phyloP scores from a whole-genome alignment of 2,113 vertebrate genomes.

The Nettapus auritus region DNA sequence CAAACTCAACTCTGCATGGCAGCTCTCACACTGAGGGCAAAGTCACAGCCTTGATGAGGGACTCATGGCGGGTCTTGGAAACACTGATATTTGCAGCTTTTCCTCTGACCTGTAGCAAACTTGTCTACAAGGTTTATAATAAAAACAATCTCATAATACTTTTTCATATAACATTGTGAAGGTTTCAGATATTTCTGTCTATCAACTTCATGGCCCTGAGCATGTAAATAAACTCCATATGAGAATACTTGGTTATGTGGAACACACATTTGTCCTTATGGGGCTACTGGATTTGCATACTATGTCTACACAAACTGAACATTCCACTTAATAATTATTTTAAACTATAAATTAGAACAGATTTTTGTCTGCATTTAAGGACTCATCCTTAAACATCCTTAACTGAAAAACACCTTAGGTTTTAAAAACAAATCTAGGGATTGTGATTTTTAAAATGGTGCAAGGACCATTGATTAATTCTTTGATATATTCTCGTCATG shows the following conservation, averaged over 20 bases:
- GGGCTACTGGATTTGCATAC: background rate
- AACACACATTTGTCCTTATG: background rate
- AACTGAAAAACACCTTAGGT: background rate
- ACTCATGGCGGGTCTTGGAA: background rate
- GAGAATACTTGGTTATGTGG: background rate
- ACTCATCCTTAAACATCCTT: fast-evolving
- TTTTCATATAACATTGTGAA: background rate
- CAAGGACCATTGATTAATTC: background rate
- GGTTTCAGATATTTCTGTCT: background rate
- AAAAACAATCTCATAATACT: background rate
- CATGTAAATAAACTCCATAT: background rate
- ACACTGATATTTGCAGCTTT: background rate
- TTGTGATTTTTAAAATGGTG: background rate
- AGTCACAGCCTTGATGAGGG: background rate
- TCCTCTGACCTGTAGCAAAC: background rate
- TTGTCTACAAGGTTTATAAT: background rate
- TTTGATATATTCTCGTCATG: background rate
- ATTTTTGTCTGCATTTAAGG: background rate
- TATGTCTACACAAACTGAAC: background rate
- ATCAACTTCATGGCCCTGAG: background rate
- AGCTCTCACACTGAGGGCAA: background rate
- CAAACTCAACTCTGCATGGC: background rate
- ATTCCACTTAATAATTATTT: background rate
- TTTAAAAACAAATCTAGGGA: background rate
- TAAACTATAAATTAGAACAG: background rate